These are phyloP conservation scores for Caenorhabditis inopinata DNA, from an alignment of 1,140 invertebrate genomes.

Conservation along the genomic window DNA sequence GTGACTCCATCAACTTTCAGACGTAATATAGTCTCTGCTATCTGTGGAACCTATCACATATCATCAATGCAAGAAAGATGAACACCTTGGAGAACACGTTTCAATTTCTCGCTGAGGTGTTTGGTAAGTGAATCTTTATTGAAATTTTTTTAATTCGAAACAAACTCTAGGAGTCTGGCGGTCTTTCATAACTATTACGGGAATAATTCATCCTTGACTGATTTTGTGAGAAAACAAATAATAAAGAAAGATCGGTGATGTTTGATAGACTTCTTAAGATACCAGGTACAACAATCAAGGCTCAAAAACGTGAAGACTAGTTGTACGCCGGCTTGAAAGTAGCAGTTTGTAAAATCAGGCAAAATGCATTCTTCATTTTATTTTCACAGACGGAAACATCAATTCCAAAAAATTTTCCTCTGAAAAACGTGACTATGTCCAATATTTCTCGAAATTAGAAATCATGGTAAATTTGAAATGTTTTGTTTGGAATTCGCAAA, in stretches of 20 bases:
- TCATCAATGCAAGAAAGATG: constrained; percentile 15
- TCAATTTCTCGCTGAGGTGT: neutral
- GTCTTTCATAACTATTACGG: neutral
- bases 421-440: no score
- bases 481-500: no score
- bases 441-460: no score
- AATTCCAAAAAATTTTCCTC: no score
- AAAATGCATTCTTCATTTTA: no score
- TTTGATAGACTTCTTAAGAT: neutral
- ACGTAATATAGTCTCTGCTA: neutral
- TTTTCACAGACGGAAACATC: no score
- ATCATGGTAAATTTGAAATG: no score
- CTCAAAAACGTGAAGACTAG: no score
- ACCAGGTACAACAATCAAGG: no score
- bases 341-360: no score
- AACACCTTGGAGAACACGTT: neutral
- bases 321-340: no score
- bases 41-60: neutral
- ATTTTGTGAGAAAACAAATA: neutral
- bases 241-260: neutral
- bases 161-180: neutral
- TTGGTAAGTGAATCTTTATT: neutral
- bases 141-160: neutral
- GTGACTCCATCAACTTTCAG: neutral
- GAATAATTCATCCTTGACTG: constrained; percentile 24